phyloP scores from a whole-genome alignment of 2,113 vertebrate genomes.

The Melanerpes aurifrons region DNA sequence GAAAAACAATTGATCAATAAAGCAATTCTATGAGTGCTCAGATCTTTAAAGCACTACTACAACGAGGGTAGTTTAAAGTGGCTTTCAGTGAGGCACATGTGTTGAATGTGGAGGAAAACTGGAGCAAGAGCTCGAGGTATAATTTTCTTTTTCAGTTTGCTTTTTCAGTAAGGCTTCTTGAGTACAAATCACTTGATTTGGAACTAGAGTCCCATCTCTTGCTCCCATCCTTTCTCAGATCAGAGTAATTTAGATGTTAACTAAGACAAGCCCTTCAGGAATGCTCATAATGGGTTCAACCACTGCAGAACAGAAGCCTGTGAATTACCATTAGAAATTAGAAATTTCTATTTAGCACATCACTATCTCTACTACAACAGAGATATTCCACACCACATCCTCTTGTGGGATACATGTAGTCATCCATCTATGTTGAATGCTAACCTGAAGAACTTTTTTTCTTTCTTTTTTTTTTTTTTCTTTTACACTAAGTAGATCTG shows the following conservation, averaged over 20 bases:
- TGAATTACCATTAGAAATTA: neutral
- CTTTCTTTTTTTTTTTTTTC: neutral
- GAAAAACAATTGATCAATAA: neutral
- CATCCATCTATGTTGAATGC: neutral
- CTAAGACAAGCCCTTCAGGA: neutral
- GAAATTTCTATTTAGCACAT: neutral
- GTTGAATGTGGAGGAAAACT: neutral
- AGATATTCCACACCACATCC: neutral
- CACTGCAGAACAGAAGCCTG: neutral
- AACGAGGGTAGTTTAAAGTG: neutral
- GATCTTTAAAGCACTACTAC: neutral
- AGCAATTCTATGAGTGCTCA: neutral
- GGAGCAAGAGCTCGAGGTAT: neutral
- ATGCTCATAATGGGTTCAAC: neutral
- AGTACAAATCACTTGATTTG: neutral
- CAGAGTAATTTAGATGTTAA: neutral
- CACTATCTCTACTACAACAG: neutral
- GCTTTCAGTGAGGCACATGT: neutral
- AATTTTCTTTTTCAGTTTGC: neutral
- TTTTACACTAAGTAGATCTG: neutral
- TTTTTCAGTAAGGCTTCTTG: neutral
- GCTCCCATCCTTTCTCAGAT: neutral
- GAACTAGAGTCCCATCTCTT: neutral
- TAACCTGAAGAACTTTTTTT: neutral
- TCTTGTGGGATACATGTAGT: neutral